Conservation (phyloP, 2,888 invertebrate species). For the Andrena praecox region DNA sequence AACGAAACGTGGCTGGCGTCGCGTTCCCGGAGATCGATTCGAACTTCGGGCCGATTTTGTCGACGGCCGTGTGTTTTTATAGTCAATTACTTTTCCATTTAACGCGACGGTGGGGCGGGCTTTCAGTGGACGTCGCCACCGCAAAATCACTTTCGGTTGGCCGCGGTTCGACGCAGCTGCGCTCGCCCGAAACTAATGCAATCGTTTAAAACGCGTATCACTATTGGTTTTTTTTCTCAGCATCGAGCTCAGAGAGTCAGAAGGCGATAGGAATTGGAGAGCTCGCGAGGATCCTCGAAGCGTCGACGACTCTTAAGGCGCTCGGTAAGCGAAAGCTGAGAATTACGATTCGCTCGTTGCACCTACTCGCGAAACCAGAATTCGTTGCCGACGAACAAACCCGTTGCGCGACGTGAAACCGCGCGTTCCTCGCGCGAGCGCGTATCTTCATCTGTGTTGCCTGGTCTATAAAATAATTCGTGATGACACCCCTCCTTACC, state of each 20-base stretch:
- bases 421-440: conserved; percentile 9
- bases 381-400: neutral
- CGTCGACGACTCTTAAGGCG: neutral
- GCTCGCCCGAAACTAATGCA: conserved; percentile 41
- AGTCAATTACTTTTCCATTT: conserved; percentile 68
- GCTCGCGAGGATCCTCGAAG: neutral
- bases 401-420: neutral
- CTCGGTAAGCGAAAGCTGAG: conserved; percentile 6
- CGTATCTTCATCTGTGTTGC: too few relatives aligned
- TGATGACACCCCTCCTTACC: too few relatives aligned
- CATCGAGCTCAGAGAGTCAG: neutral
- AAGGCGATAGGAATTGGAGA: neutral
- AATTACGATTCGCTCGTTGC: conserved; percentile 1
- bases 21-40: conserved; percentile 3
- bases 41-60: conserved; percentile 33
- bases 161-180: conserved; percentile 23
- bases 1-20: neutral
- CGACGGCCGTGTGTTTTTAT: conserved; percentile 58
- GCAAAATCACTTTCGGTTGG: conserved; percentile 38
- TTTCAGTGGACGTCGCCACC: conserved; percentile 12
- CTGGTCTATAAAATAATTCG: too few relatives aligned
- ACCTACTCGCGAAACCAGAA: neutral
- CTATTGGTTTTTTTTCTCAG: neutral
- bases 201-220: conserved; percentile 27
- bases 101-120: conserved; percentile 23